Evolutionary conservation across 1,140 invertebrate genomes (phyloP).

Genomic region (Macrocentrus cingulum): DNA sequence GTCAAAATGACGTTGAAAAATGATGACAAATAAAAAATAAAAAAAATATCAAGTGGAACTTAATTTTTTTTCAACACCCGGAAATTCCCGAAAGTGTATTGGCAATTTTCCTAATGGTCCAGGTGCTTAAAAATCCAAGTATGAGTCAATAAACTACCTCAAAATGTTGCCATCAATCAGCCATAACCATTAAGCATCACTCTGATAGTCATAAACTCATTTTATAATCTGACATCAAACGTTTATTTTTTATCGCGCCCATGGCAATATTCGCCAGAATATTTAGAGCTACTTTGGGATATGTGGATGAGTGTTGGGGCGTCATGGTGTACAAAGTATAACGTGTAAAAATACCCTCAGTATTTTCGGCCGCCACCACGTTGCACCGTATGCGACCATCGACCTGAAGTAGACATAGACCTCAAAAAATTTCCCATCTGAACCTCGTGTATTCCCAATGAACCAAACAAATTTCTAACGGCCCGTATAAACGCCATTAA

Average conservation of each 20-base stretch:
- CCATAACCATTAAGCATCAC: not conserved
- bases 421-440: too few species aligned
- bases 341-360: conserved; percentile 10
- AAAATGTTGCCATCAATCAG: not conserved
- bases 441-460: too few species aligned
- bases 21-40: not conserved
- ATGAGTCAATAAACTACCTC: too few species aligned
- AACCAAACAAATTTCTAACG: not conserved
- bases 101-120: not conserved
- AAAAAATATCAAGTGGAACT: not conserved
- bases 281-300: conserved; percentile 2
- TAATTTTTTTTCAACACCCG: not conserved
- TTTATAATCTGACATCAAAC: conserved; percentile 10
- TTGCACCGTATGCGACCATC: conserved; percentile 1
- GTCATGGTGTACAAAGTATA: conserved; percentile 14
- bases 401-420: conserved; percentile 1
- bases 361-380: conserved; percentile 10
- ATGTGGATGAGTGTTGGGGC: conserved; percentile 13
- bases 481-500: conserved; percentile 18
- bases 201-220: not conserved
- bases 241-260: not conserved
- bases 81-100: not conserved
- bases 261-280: conserved; percentile 1
- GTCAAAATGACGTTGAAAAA: not conserved
- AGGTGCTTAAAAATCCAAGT: too few species aligned